These are phyloP conservation scores for Solen grandis DNA, from an alignment of 1,140 invertebrate genomes.

Conservation along the genomic window DNA sequence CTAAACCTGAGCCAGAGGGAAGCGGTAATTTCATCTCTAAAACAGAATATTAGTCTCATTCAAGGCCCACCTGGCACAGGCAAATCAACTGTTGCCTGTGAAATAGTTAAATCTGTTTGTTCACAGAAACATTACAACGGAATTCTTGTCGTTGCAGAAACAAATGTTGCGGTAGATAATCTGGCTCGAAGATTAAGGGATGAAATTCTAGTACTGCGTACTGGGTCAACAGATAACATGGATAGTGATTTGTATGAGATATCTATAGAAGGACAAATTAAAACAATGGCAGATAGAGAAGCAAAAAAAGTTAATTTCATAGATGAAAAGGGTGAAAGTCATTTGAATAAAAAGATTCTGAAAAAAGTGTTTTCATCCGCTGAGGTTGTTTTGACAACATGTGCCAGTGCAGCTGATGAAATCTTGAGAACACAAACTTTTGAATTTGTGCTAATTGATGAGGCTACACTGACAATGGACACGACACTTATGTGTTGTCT, in stretches of 20 bases:
- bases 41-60: constrained; percentile 7
- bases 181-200: constrained; percentile 29
- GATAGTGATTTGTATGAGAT: constrained; percentile 45
- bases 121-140: neutral
- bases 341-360: constrained; percentile 21
- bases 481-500: constrained; percentile 42
- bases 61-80: constrained; percentile 54
- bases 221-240: constrained; percentile 32
- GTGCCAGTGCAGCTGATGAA: constrained; percentile 32
- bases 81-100: constrained; percentile 45
- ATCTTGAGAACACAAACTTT: constrained; percentile 10
- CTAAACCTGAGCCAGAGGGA: neutral
- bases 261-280: constrained; percentile 46
- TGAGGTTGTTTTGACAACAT: constrained; percentile 46
- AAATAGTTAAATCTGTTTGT: constrained; percentile 16
- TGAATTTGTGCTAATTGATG: constrained; percentile 50
- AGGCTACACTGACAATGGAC: constrained; percentile 46
- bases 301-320: constrained; percentile 4
- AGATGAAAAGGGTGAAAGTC: constrained; percentile 7
- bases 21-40: constrained; percentile 6
- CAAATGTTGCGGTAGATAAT: constrained; percentile 52
- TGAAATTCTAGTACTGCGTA: constrained; percentile 14
- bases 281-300: neutral
- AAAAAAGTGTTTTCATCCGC: constrained; percentile 21
- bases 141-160: constrained; percentile 53